phyloP scores from a whole-genome alignment of 2,113 vertebrate species.

The Rhadina sibilatrix region DNA sequence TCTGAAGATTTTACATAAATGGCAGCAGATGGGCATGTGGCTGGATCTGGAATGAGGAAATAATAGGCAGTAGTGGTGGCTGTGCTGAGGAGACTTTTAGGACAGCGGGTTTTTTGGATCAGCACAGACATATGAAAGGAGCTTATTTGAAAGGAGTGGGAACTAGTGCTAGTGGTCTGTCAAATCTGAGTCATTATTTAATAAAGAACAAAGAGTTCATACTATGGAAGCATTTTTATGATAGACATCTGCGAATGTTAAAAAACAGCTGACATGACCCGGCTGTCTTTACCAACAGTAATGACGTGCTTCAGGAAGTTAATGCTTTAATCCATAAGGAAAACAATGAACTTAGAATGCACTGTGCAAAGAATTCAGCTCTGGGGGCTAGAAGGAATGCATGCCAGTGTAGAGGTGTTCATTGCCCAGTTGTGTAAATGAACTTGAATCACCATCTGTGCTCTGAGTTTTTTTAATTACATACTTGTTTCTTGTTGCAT shows the following conservation, averaged over 20 bases:
- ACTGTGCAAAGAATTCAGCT: not conserved
- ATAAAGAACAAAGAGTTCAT: not conserved
- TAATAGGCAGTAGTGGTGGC: not conserved
- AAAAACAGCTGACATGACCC: not conserved
- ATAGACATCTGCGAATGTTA: not conserved
- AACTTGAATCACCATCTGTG: not conserved
- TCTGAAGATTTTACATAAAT: not conserved
- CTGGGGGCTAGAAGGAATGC: not conserved
- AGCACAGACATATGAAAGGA: not conserved
- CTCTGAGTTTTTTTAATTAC: not conserved
- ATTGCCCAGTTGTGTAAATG: not conserved
- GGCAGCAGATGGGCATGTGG: fast-evolving
- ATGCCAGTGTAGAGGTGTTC: not conserved
- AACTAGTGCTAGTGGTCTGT: not conserved
- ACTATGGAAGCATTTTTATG: not conserved
- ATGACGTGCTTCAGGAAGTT: fast-evolving
- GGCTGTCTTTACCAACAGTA: not conserved
- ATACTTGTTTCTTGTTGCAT: not conserved
- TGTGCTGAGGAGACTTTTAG: not conserved
- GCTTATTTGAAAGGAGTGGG: not conserved
- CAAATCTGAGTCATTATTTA: not conserved
- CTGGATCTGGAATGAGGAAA: not conserved
- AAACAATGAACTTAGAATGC: not conserved
- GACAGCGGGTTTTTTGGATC: not conserved
- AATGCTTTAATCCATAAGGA: not conserved